Evolutionary conservation across 2,797 vertebrate genomes (phyloP).

Genomic region (Poecilia gillii): DNA sequence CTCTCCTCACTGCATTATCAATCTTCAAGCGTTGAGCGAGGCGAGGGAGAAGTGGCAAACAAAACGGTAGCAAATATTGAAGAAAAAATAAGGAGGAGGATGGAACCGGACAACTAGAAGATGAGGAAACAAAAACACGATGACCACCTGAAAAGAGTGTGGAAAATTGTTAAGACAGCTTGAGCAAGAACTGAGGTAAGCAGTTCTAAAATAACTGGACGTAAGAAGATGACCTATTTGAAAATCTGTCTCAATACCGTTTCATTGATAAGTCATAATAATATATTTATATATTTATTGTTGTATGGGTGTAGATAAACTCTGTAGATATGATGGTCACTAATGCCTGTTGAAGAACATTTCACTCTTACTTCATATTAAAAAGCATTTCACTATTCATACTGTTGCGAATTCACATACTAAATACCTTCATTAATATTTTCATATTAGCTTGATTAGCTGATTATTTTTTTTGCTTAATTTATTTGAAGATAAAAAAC

Average conservation of each 20-base stretch:
- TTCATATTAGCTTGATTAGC: background rate
- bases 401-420: background rate
- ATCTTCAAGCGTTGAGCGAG: conserved; percentile 27
- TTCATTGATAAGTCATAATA: background rate
- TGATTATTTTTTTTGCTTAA: background rate
- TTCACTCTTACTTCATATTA: background rate
- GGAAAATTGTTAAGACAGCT: conserved; percentile 41
- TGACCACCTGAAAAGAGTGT: conserved; percentile 3
- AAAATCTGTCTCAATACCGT: background rate
- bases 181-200: background rate
- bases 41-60: conserved; percentile 9
- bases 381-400: background rate
- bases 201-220: background rate
- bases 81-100: conserved; percentile 44
- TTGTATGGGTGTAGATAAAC: background rate
- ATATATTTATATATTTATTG: background rate
- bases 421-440: background rate
- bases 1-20: conserved; percentile 48
- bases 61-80: conserved; percentile 7
- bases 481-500: background rate
- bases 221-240: background rate
- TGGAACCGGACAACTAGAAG: conserved; percentile 51
- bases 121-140: conserved; percentile 22
- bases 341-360: background rate
- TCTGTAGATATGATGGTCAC: background rate